Base-by-base conservation (phyloP, 2,797 vertebrate species). In the Lepus oiostolus region DNA sequence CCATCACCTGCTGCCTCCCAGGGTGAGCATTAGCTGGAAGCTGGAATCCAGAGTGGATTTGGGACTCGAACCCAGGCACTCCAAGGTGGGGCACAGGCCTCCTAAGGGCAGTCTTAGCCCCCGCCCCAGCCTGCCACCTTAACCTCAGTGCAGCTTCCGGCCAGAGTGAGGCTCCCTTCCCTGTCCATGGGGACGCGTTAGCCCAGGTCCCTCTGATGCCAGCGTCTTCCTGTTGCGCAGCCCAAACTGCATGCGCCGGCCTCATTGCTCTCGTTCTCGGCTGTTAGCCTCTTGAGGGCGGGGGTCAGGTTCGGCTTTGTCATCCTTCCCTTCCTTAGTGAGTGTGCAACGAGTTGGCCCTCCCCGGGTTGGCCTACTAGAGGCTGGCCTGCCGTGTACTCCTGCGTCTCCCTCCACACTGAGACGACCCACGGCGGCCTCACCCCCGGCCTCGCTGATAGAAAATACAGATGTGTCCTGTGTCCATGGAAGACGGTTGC, bases 391-490 rank as follows among this genome's bases (percentile, higher is more conserved):
- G 21, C 28, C 19, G 0, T 85, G 71, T 67, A 47, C 86, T 75
- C 52, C 11, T 70, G 0, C 60, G 11, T 62, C 84, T 50, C 32
- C 74, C 14, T 32, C 11, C 0, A 0, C 76, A 6, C 19, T 52
- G 71, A 76, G 32, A 52, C 65, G 35, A 58, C 50, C 65, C 38
- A 4, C 0, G 35, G 74, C 50, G n/a, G 19, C 65, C 65, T 60
- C 19, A 60, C 0, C n/a, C 14, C 30, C 21, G 19, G n/a, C 47
- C 54, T 19, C 35, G 2, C 3, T 84, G 71, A 81, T 38, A 60
- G 88, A 47, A 90, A 70, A 80, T 35, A 50, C 24, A 94, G 72
- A 58, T 71, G 47, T 82, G 50, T 68, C 60, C 83, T 79, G 54
- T 13, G 13, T 21, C 87, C 68, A 4, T 84, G 58, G 84, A 76